Evolutionary conservation across 2,797 vertebrate genomes (phyloP).

Genomic region (Enteromius fasciolatus): DNA sequence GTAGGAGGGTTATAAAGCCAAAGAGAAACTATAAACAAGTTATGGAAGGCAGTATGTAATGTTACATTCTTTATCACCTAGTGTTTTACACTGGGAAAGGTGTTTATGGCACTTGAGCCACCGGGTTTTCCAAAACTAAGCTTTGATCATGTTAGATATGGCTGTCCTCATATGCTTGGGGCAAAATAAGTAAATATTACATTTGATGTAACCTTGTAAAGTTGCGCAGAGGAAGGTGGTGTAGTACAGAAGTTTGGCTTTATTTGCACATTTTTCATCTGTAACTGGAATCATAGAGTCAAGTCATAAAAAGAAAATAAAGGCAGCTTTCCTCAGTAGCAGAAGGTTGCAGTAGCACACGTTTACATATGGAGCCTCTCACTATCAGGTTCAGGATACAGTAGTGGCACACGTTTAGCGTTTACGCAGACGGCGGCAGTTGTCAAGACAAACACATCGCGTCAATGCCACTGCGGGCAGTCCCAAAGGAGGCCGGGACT

Average conservation of each 20-base stretch:
- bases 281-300: not conserved
- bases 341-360: constrained; percentile 12
- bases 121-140: constrained; percentile 8
- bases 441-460: constrained; percentile 86
- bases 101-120: constrained; percentile 19
- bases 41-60: constrained; percentile 40
- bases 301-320: not conserved
- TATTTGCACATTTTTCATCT: not conserved
- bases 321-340: not conserved
- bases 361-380: not conserved
- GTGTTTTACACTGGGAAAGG: constrained; percentile 39
- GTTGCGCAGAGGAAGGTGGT: not conserved
- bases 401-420: constrained; percentile 43
- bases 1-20: not conserved
- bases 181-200: not conserved
- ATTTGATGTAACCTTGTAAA: constrained; percentile 18
- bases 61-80: constrained; percentile 47
- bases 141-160: constrained; percentile 15
- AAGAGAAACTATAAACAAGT: constrained; percentile 29
- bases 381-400: constrained; percentile 21
- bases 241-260: not conserved
- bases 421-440: constrained; percentile 71
- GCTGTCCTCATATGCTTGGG: constrained; percentile 9
- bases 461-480: constrained; percentile 73
- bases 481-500: constrained; percentile 75